phyloP scores from a whole-genome alignment of 2,888 invertebrate species.

The Aleiodes testaceus region DNA sequence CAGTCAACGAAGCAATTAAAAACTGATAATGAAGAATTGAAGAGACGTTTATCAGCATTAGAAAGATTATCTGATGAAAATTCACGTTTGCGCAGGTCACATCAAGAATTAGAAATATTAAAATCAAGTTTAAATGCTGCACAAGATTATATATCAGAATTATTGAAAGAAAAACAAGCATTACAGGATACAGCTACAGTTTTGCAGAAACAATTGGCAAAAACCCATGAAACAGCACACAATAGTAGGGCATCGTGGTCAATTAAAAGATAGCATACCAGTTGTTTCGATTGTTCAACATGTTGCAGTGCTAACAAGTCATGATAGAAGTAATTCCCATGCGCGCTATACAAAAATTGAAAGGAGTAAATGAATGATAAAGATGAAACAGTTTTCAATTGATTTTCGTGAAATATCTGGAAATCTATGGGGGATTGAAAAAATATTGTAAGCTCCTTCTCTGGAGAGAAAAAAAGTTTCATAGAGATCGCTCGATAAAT shows the following conservation, averaged over 20 bases:
- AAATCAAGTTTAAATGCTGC: slow-evolving; percentile 79
- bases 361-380: too few relatives aligned
- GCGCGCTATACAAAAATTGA: too few relatives aligned
- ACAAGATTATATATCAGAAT: slow-evolving; percentile 82
- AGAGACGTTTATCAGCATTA: slow-evolving; percentile 76
- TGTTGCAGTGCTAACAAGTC: slow-evolving; percentile 78
- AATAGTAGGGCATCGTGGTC: slow-evolving; percentile 73
- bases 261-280: slow-evolving; percentile 79
- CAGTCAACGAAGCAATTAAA: slow-evolving; percentile 75
- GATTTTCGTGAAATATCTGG: too few relatives aligned
- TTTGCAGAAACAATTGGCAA: slow-evolving; percentile 77
- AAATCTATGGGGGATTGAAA: too few relatives aligned
- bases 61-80: slow-evolving; percentile 78
- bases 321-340: slow-evolving; percentile 49
- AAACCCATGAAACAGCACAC: slow-evolving; percentile 66
- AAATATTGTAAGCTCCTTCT: too few relatives aligned
- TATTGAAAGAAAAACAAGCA: slow-evolving; percentile 83
- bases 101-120: slow-evolving; percentile 78
- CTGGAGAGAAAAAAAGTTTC: too few relatives aligned
- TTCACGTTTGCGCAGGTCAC: slow-evolving; percentile 72
- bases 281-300: slow-evolving; percentile 82
- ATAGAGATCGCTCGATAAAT: too few relatives aligned
- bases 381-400: not conserved
- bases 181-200: slow-evolving; percentile 81
- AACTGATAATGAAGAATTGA: slow-evolving; percentile 79